A percentile compares a stretch with the other conserved stretches of the same genome.
These are phyloP conservation scores for Hyperoplus immaculatus DNA, from an alignment of 2,797 vertebrate genomes.

Conservation along the genomic window DNA sequence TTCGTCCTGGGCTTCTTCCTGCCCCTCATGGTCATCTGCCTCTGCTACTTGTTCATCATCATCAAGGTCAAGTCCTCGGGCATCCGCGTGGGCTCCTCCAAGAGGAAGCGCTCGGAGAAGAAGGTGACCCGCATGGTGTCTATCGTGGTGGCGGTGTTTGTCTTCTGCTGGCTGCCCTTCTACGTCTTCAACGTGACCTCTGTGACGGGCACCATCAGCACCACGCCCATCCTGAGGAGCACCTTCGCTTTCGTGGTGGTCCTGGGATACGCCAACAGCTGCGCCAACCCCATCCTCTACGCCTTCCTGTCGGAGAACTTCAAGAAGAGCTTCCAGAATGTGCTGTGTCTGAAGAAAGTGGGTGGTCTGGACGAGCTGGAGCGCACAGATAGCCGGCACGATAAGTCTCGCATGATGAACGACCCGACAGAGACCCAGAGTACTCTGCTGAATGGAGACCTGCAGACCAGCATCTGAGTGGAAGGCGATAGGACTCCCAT, in stretches of 20 bases:
- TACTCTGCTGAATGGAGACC: slow-evolving; percentile 92
- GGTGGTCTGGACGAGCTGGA: slow-evolving; percentile 91
- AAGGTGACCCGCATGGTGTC: slow-evolving; percentile 98
- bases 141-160: slow-evolving; percentile 95
- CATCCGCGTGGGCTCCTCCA: slow-evolving; percentile 94
- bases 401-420: slow-evolving; percentile 92
- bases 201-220: slow-evolving; percentile 91
- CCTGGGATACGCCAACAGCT: slow-evolving; percentile 96
- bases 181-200: slow-evolving; percentile 97
- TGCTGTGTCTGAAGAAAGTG: slow-evolving; percentile 93
- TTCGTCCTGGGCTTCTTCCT: slow-evolving; percentile 96
- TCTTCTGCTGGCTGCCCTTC: slow-evolving; percentile 98
- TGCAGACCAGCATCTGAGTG: slow-evolving; percentile 93
- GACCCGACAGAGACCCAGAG: slow-evolving; percentile 95
- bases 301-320: slow-evolving; percentile 98
- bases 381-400: slow-evolving; percentile 93
- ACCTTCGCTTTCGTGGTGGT: slow-evolving; percentile 97
- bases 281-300: slow-evolving; percentile 97
- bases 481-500: background rate
- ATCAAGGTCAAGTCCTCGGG: slow-evolving; percentile 96
- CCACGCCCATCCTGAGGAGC: slow-evolving; percentile 92
- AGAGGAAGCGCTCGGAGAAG: slow-evolving; percentile 94
- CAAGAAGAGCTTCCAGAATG: slow-evolving; percentile 99
- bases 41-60: slow-evolving; percentile 97
- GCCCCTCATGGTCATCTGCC: slow-evolving; percentile 95